Base-by-base conservation (phyloP, 37 sponge, comb jelly and placozoan genomes). In the Aplysina aerophoba region DNA sequence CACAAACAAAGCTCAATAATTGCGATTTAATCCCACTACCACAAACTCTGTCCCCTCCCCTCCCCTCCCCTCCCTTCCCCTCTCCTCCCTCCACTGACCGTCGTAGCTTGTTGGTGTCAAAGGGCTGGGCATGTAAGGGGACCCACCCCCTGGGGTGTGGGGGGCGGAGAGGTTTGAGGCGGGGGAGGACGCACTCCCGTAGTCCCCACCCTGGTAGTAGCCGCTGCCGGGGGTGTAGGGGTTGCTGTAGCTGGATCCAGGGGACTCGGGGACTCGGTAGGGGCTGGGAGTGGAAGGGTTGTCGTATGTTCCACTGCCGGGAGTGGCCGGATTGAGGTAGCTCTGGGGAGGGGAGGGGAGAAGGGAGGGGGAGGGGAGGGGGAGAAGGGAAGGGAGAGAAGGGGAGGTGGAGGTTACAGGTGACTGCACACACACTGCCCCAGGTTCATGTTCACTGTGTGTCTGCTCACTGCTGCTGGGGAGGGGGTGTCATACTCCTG, bases 301-400 rank as follows among this genome's bases (percentile, higher is more conserved):
- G 56, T 92, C 93, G 80, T 92, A 92, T 31, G 74, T 60, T 25
- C 39, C 25, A 72, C 93, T 86, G 13, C 91, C 91, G 55, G 93
- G 93, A 44, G 93, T 93, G 33, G 88, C 88, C 17, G 93, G 93
- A 40, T 93, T 93, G 17, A 83, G 35, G 58, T 90, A 93, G 44
- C 69, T 87, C 90, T 93, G 63, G 15, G 25, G 54, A 38, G 31
- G 60, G 28, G 68, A 35, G 77, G 30, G 63, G 50, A 30, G n/a
- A 56, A 30, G 31, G 21, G 56, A 34, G 63, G 50, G 8, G 50
- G 50, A 8, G 50, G 50, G 8, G 50, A 8, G 50, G 50, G 8
- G 50, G 50, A 8, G 50, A 44, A 8, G 50, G 50, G 8, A 44
- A 8, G 50, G 50, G 8, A 8, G 50, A 8, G 50, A 44, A 8